These are phyloP conservation scores for Psylliodes chrysocephalus DNA, from an alignment of 2,888 invertebrate species.

Conservation along the genomic window DNA sequence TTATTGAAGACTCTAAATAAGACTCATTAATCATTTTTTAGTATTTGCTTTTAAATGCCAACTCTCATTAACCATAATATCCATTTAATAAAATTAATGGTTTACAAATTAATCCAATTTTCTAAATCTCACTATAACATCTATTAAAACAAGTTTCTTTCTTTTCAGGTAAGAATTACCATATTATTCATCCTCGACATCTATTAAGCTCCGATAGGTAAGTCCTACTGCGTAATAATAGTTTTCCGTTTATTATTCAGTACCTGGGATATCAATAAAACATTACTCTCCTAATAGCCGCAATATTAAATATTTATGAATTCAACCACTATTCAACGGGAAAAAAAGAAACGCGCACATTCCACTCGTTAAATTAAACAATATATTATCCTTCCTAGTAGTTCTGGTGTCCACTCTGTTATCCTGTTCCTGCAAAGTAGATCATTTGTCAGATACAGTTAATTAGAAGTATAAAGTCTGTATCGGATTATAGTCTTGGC, in stretches of 20 bases:
- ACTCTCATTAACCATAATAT: no score
- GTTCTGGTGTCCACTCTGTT: neutral
- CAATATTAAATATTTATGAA: slow-evolving; percentile 21
- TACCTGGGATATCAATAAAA: slow-evolving; percentile 18
- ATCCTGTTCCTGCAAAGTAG: slow-evolving; percentile 3
- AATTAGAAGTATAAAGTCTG: neutral
- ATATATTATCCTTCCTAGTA: slow-evolving; percentile 21
- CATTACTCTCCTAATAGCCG: slow-evolving; percentile 27
- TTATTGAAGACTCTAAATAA: no score
- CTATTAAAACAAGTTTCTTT: neutral
- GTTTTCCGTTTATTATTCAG: slow-evolving; percentile 9
- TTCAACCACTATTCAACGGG: slow-evolving; percentile 14
- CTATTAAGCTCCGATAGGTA: slow-evolving; percentile 4
- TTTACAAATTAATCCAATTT: neutral
- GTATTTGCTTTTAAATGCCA: no score
- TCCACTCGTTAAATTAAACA: slow-evolving; percentile 17
- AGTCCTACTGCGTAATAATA: slow-evolving; percentile 24
- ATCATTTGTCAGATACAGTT: slow-evolving; percentile 7
- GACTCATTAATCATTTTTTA: no score
- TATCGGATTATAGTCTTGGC: neutral
- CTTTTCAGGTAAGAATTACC: slow-evolving; percentile 19
- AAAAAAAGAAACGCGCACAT: slow-evolving; percentile 16
- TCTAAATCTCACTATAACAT: neutral
- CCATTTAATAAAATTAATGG: neutral
- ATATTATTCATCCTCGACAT: neutral